phyloP scores from a whole-genome alignment of 2,888 invertebrate genomes.

The Andrena bucephala region DNA sequence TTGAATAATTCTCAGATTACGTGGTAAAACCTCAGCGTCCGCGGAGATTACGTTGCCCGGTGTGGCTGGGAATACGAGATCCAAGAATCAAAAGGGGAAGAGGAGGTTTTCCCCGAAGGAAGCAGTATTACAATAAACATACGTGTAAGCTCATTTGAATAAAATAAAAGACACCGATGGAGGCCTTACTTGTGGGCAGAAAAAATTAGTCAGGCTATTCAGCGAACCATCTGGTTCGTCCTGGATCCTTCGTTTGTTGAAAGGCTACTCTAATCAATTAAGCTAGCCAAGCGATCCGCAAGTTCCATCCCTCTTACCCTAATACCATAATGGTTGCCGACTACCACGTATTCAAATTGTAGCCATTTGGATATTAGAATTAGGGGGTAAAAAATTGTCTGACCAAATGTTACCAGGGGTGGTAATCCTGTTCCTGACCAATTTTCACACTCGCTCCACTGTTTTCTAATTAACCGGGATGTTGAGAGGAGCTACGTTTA shows the following conservation, averaged over 20 bases:
- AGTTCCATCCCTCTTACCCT: neutral
- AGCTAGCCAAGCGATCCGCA: neutral
- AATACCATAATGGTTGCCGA: constrained; percentile 20
- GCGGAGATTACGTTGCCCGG: constrained; percentile 19
- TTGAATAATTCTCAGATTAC: constrained; percentile 42
- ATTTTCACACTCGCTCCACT: neutral
- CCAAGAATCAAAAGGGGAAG: neutral
- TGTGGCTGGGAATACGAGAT: neutral
- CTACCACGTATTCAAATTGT: constrained; percentile 2
- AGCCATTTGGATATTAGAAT: neutral
- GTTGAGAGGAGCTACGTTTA: no score
- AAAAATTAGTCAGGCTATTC: neutral
- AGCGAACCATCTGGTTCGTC: neutral
- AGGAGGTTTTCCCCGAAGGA: neutral
- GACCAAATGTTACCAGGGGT: neutral
- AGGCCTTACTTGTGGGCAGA: neutral
- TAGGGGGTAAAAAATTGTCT: neutral
- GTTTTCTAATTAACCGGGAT: neutral
- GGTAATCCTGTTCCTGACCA: neutral
- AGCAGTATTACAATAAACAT: constrained; percentile 5
- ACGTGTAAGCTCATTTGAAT: neutral
- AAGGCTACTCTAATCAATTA: constrained; percentile 29
- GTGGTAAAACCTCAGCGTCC: constrained; percentile 17
- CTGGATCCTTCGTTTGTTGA: constrained; percentile 7
- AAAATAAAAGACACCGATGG: neutral